Percentiles rank a stretch among this genome's conserved stretches.
Conservation (phyloP, 1,140 invertebrate species). For the Oscheius sp. region DNA sequence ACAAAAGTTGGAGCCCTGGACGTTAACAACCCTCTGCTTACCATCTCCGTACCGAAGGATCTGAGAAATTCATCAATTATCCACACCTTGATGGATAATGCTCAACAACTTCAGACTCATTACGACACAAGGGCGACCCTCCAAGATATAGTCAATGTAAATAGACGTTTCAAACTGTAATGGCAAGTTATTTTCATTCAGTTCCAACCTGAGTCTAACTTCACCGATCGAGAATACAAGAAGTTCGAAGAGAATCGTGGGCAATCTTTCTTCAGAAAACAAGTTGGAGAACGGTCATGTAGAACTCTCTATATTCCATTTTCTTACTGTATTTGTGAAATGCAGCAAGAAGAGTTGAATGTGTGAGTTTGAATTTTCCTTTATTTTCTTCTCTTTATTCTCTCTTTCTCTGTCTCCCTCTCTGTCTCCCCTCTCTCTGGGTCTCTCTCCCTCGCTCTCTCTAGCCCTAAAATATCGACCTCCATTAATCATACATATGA, state of each 20-base stretch:
- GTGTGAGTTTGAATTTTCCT: too few relatives aligned
- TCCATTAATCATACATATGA: too few relatives aligned
- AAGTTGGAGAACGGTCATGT: neutral
- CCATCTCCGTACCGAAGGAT: slow-evolving; percentile 30
- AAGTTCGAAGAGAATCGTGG: neutral
- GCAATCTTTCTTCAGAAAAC: slow-evolving; percentile 4
- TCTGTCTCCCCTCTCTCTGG: too few relatives aligned
- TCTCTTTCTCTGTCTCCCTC: too few relatives aligned
- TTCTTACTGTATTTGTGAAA: slow-evolving; percentile 28
- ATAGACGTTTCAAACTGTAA: neutral
- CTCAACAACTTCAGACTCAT: slow-evolving; percentile 21
- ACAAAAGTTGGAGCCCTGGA: slow-evolving; percentile 24
- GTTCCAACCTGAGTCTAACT: slow-evolving; percentile 5
- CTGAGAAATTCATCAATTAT: neutral
- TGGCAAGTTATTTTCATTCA: neutral
- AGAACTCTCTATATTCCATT: slow-evolving; percentile 10
- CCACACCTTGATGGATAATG: slow-evolving; percentile 7
- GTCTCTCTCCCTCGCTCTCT: too few relatives aligned
- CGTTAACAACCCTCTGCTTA: slow-evolving; percentile 32
- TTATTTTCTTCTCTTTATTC: too few relatives aligned
- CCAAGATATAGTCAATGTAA: slow-evolving; percentile 21
- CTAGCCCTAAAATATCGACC: too few relatives aligned
- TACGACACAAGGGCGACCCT: slow-evolving; percentile 24
- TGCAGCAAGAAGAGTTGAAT: neutral
- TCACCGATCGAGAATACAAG: neutral